Percentiles rank a stretch among this genome's conserved stretches.
phyloP scores from a whole-genome alignment of 1,140 invertebrate species.

The Pogonomyrmex californicus region DNA sequence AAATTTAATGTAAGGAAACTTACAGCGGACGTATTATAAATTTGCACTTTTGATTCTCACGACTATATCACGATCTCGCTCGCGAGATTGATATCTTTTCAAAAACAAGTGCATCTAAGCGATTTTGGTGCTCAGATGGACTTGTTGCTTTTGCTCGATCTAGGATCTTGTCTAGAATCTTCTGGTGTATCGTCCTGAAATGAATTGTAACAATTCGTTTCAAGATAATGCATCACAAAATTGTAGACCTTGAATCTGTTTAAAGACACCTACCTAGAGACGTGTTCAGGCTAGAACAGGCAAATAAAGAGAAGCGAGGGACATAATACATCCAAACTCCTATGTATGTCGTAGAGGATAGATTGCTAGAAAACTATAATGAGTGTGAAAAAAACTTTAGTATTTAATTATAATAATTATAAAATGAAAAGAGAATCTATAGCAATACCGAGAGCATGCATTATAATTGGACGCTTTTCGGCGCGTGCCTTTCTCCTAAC shows the following conservation, averaged over 20 bases:
- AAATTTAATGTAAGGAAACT: neutral
- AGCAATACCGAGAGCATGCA: conserved; percentile 16
- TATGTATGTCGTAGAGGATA: conserved; percentile 43
- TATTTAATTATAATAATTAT: conserved; percentile 47
- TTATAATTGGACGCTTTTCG: conserved; percentile 63
- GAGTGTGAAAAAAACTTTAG: conserved; percentile 34
- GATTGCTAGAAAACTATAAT: conserved; percentile 11
- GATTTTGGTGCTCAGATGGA: neutral
- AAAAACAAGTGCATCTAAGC: neutral
- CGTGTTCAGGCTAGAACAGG: neutral
- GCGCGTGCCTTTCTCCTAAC: neutral
- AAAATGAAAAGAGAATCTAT: conserved; percentile 26
- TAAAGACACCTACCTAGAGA: conserved; percentile 23
- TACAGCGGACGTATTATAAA: neutral
- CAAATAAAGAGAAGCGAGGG: conserved; percentile 27
- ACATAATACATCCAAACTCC: conserved; percentile 50
- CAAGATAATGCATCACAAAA: neutral
- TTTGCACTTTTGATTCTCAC: conserved; percentile 19
- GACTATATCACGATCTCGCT: neutral
- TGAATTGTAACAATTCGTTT: neutral
- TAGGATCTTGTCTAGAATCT: neutral
- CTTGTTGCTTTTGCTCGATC: neutral
- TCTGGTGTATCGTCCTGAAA: neutral
- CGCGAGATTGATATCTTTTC: neutral
- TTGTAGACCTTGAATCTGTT: neutral